These are phyloP conservation scores for Ceratotherium simum DNA, from an alignment of 2,113 vertebrate genomes.

Conservation along the genomic window DNA sequence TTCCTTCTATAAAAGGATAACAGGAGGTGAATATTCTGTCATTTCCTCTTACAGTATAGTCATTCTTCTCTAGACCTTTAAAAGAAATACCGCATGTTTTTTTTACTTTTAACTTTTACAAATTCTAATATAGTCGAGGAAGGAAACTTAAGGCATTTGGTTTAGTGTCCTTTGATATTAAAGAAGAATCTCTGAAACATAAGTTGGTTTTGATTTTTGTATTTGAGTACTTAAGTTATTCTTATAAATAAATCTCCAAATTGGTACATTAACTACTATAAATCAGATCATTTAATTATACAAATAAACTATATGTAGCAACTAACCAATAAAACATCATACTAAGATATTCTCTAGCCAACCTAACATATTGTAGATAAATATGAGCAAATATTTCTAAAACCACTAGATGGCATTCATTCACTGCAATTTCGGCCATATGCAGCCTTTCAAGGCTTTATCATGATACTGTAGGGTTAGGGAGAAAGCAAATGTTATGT, in stretches of 20 bases:
- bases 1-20: background rate
- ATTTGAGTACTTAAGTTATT: background rate
- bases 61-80: background rate
- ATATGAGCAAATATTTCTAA: background rate
- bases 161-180: background rate
- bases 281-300: background rate
- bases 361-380: background rate
- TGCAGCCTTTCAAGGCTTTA: background rate
- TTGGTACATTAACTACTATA: background rate
- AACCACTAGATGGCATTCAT: conserved; percentile 88
- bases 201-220: conserved; percentile 39
- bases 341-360: background rate
- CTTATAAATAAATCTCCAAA: background rate
- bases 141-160: background rate
- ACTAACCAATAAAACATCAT: background rate
- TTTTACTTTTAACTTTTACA: background rate
- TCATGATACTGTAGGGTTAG: background rate
- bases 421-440: conserved; percentile 68
- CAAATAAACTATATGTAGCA: background rate
- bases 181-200: background rate
- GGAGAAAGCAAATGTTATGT: background rate
- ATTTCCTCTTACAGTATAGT: background rate
- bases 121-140: background rate
- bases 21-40: background rate
- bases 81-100: background rate